Base-by-base conservation (phyloP, 2,113 vertebrate species). In the Saguinus midas region DNA sequence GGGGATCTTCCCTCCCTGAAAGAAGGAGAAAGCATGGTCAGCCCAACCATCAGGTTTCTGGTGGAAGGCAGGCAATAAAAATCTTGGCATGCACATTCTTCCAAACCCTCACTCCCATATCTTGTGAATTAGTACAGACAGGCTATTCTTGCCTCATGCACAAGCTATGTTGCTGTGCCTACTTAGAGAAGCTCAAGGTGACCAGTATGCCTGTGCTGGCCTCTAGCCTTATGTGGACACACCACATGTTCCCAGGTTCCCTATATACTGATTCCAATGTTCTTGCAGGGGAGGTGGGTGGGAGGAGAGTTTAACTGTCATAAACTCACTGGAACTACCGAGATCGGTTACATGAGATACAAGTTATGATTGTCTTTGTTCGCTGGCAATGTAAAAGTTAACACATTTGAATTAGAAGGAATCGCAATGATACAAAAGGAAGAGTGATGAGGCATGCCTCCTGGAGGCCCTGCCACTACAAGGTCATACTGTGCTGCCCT, bases 1-100 rank as follows among this genome's bases (percentile, higher is more conserved):
- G 0, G 99, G 99, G 96, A 99, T 99, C 98, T 99, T 99, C 1
- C 99, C 99, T 61, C 99, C 99, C 99, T 99, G 5, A 0, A 97
- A n/a, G 93, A 87, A 85, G 93, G 55, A 94, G 27, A 73, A 95
- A 37, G 12, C 6, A 18, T 32, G 21, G 23, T 98, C 88, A 97
- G 94, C n/a, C 32, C 10, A 14, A 10, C 21, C 14, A 0, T 27
- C 9, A 29, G n/a, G 9, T 32, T 84, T 83, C 76, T 8, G 32
- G 35, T 2, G 11, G 87, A 58, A 84, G 20, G 35, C 35, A 17
- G 32, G 23, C 37, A n/a, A 64, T 82, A 48, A 21, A 17, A 91
- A 86, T 57, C 13, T 35, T 0, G 0, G 43, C 11, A 21, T 6
- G 10, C 8, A 21, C 0, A 0, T 70, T 57, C 57, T 55, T 52